These are phyloP conservation scores for Marcusenius ussheri DNA, from an alignment of 2,113 vertebrate species.

Conservation along the genomic window DNA sequence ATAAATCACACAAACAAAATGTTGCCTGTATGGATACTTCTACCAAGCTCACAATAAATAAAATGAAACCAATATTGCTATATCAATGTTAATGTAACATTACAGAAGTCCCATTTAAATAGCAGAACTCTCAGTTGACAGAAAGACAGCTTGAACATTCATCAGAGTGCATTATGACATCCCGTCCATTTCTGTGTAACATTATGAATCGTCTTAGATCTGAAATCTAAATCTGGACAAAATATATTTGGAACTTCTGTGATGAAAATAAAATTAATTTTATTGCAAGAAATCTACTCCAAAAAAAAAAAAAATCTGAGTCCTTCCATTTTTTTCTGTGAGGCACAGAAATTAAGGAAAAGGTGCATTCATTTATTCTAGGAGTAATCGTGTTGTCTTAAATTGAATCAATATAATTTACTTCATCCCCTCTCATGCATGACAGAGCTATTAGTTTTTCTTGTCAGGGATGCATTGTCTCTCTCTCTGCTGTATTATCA, in stretches of 20 bases:
- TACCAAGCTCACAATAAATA: neutral
- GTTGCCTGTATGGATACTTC: neutral
- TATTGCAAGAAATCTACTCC: neutral
- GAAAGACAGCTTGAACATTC: neutral
- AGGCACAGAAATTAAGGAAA: conserved; percentile 6
- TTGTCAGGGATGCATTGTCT: neutral
- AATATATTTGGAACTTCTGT: neutral
- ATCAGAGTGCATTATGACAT: neutral
- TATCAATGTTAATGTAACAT: neutral
- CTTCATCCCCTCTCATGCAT: conserved; percentile 1
- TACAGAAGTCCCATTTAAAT: neutral
- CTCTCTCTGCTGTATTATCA: neutral
- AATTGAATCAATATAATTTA: conserved; percentile 20
- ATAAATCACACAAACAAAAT: neutral
- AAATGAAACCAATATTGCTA: neutral
- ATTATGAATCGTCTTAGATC: neutral
- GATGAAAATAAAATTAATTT: neutral
- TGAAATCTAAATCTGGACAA: neutral
- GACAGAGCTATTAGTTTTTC: conserved; percentile 13
- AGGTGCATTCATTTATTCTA: conserved; percentile 1
- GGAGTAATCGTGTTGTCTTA: conserved; percentile 12
- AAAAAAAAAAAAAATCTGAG: neutral
- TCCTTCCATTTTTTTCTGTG: neutral
- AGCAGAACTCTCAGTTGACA: neutral
- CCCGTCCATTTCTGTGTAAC: neutral